Base-by-base conservation (phyloP, 2,888 invertebrate species). In the Scaptomyza tumidula region DNA sequence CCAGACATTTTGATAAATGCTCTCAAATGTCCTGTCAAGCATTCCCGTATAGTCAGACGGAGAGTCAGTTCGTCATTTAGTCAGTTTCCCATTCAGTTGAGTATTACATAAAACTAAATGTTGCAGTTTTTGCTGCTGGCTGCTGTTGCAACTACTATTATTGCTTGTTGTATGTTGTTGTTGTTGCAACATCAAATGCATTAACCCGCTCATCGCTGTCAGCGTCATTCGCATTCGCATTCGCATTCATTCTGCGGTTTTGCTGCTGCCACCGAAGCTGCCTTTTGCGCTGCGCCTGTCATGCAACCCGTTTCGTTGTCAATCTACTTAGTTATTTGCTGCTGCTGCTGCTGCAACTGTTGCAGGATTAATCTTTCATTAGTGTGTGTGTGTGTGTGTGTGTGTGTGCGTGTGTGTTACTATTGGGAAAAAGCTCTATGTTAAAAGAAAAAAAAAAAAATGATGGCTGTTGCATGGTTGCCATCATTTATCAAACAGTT, bases 1-100 rank as follows among this genome's bases (percentile, higher is more conserved):
- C 57, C 73, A 74, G 81, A 72, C 85, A 89, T 78, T 89, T 89
- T 89, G 88, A 87, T 89, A 89, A 87, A 89, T 88, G 88, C 72
- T 75, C 74, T 78, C 74, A 87, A 87, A 87, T 89, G 74, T 56
- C 66, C 35, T 54, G 46, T 45, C 66, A 50, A 37, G 48, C 48
- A 13, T n/a, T 39, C 11, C 31, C 41, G 29, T 53, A 14, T 7
- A 14, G 35, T 6, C 27, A 37, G 52, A 14, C 50, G 37, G 46
- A 48, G 11, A n/a, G 50, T 5, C 14, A 48, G 44, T 13, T 16
- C 10, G 63, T 44, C 62, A 37, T 43, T 61, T 49, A 19, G 27
- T 49, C 54, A 27, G 29, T 45, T 29, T 10, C 19, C 11, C 33
- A 37, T 24, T 35, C 45, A 9, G 44, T 46, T 19, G 16, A 33